A percentile compares a stretch with the other conserved stretches of the same genome.
phyloP scores from a whole-genome alignment of 2,888 invertebrate genomes.

The Tiphia femorata region DNA sequence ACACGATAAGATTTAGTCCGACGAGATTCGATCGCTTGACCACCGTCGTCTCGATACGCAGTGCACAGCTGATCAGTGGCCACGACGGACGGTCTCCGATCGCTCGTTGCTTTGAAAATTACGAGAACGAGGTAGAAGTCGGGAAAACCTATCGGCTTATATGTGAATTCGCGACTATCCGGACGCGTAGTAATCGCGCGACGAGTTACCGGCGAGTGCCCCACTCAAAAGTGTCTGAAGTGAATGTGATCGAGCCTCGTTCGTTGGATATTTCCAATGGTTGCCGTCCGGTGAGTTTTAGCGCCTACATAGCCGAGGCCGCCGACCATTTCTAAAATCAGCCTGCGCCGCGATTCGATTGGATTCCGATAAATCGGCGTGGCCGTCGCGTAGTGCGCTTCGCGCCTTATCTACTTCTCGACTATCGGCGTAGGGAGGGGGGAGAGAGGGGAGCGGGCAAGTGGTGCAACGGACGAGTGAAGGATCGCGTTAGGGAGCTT shows the following conservation, averaged over 20 bases:
- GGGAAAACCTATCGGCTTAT: neutral
- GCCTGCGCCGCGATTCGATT: neutral
- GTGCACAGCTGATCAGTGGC: slow-evolving; percentile 64
- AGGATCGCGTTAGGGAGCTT: no score
- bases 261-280: slow-evolving; percentile 56
- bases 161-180: neutral
- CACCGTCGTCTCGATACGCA: slow-evolving; percentile 40
- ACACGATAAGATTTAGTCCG: no score
- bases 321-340: slow-evolving; percentile 21
- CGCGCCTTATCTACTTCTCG: no score
- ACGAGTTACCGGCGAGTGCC: slow-evolving; percentile 1
- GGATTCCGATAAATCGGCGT: neutral
- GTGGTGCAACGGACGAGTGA: neutral
- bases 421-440: no score
- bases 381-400: neutral
- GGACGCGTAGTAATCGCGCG: neutral
- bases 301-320: slow-evolving; percentile 4
- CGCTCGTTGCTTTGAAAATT: slow-evolving; percentile 30
- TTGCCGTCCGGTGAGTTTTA: slow-evolving; percentile 59
- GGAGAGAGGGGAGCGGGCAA: neutral
- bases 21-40: no score
- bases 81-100: slow-evolving; percentile 53
- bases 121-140: slow-evolving; percentile 21
- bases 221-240: slow-evolving; percentile 19
- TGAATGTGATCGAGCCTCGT: slow-evolving; percentile 31